Percentiles rank a stretch among this genome's conserved stretches.
Conservation (phyloP, 2,113 vertebrate genomes). For the Xiphophorus couchianus region DNA sequence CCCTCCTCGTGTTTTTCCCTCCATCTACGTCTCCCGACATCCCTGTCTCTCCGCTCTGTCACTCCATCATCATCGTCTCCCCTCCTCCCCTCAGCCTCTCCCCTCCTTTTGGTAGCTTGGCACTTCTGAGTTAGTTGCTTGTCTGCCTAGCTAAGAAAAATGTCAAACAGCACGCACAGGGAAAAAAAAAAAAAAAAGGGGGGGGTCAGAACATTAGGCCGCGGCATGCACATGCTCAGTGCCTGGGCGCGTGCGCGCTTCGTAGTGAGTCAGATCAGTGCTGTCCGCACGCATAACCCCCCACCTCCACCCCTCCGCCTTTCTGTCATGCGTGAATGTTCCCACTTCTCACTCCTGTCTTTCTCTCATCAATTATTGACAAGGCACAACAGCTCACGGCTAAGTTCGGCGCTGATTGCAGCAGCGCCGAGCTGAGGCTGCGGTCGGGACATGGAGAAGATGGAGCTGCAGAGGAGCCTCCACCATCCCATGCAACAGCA, state of each 20-base stretch:
- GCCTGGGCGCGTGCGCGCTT: constrained; percentile 12
- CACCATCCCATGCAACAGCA: not conserved
- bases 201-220: constrained; percentile 75
- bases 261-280: constrained; percentile 64
- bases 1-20: constrained; percentile 9
- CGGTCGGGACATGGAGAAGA: constrained; percentile 39
- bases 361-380: constrained; percentile 76
- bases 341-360: constrained; percentile 73
- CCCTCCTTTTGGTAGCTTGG: constrained; percentile 73
- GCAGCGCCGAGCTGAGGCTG: constrained; percentile 29
- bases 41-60: constrained; percentile 48
- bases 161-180: constrained; percentile 68
- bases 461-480: constrained; percentile 5
- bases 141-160: constrained; percentile 79
- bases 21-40: constrained; percentile 21
- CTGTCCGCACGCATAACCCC: constrained; percentile 50
- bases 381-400: constrained; percentile 60
- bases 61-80: constrained; percentile 54
- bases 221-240: constrained; percentile 71
- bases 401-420: constrained; percentile 42
- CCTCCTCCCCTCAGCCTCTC: constrained; percentile 13
- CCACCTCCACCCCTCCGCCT: not conserved
- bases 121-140: constrained; percentile 73
- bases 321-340: constrained; percentile 63
- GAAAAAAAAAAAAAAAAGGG: constrained; percentile 44